Conservation (phyloP, 2,113 vertebrate species). For the Balaeniceps rex region DNA sequence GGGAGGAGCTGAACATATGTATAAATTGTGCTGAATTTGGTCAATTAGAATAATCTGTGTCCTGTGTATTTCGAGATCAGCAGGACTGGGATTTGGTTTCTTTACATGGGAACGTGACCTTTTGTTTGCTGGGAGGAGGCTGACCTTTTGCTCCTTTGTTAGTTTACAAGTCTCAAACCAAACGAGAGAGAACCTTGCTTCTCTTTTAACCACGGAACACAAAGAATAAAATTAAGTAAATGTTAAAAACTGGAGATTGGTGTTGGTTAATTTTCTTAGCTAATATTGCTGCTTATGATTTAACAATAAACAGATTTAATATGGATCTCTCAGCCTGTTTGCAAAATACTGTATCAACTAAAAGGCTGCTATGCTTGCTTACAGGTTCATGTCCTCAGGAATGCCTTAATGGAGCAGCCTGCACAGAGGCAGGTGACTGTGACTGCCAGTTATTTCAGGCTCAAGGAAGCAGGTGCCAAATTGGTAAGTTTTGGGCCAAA, state of each 20-base stretch:
- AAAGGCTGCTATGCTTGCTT: conserved; percentile 29
- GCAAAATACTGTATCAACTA: not conserved
- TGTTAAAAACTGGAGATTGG: not conserved
- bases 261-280: conserved; percentile 37
- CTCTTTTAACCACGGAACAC: conserved; percentile 43
- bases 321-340: not conserved
- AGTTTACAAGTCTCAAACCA: conserved; percentile 50
- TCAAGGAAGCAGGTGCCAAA: conserved; percentile 93
- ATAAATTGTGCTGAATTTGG: not conserved
- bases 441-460: conserved; percentile 97
- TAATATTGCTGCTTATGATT: conserved; percentile 5
- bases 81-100: conserved; percentile 60
- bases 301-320: conserved; percentile 15
- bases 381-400: conserved; percentile 76
- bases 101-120: conserved; percentile 77
- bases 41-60: conserved; percentile 10
- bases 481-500: conserved; percentile 81
- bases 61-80: conserved; percentile 55
- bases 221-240: conserved; percentile 37
- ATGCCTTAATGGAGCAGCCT: conserved; percentile 96
- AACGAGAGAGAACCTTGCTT: not conserved
- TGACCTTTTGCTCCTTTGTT: conserved; percentile 66
- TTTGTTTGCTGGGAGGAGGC: conserved; percentile 63
- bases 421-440: conserved; percentile 88
- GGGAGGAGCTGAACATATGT: not conserved